Conservation (phyloP, 1,140 invertebrate species). For the Melipona quadrifasciata region DNA sequence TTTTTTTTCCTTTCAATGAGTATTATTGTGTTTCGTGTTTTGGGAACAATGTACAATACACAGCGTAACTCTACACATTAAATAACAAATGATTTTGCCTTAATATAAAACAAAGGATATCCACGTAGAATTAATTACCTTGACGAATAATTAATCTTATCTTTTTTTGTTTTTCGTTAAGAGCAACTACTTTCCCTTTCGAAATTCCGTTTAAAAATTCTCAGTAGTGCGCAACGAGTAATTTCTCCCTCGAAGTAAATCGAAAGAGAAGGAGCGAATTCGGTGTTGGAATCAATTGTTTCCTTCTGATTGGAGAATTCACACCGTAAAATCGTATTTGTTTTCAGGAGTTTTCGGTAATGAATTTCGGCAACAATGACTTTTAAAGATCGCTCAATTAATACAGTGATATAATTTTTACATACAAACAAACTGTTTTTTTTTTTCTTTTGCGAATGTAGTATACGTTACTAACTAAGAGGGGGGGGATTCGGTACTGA, state of each 20-base stretch:
- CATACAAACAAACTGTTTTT: background rate
- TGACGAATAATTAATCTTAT: background rate
- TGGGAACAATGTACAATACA: background rate
- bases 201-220: background rate
- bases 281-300: background rate
- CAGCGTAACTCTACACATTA: background rate
- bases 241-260: background rate
- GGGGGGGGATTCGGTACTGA: too few species aligned
- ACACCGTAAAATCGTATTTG: background rate
- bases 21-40: conserved; percentile 1
- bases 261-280: background rate
- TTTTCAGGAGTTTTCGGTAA: background rate
- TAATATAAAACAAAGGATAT: background rate
- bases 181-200: too few species aligned
- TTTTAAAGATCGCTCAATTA: background rate
- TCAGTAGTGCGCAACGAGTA: background rate
- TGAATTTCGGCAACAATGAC: background rate
- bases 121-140: background rate
- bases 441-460: too few species aligned
- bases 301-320: background rate
- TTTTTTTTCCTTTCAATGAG: background rate
- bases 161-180: too few species aligned
- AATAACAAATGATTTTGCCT: background rate
- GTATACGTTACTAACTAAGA: too few species aligned
- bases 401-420: background rate